Base-by-base conservation (phyloP, 1,140 invertebrate genomes). In the Zaprionus camerounensis region DNA sequence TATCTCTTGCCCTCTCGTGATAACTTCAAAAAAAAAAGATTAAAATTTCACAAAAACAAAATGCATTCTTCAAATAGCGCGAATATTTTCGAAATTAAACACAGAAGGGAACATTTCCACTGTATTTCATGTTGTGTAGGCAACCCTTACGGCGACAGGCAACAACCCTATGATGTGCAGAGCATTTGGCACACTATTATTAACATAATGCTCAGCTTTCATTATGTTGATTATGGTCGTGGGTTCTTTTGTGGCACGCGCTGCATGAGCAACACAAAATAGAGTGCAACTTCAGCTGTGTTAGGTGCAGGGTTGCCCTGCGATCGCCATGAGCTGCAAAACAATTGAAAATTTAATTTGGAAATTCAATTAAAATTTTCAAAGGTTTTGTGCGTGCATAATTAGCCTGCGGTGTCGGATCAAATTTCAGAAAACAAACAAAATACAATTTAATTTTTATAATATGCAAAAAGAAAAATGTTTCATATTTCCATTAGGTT, bases 141-240 rank as follows among this genome's bases (percentile, higher is more conserved):
- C 66, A 80, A 85, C 82, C 82, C 82, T 79, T 75, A 58, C 51
- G 15, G 41, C 22, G 34, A 15, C 53, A 51, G 20, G 46, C 9
- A 51, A 24, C 77, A 61, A 80, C 69, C 68, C 77, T 72, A 57
- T 59, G 17, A 34, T 0, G 31, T 3, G 31, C 31, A 34, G 31
- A 34, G 65, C 81, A 88, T 77, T 83, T 87, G 84, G 78, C 81
- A 78, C 84, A 88, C 84, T 87, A 87, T 88, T 88, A 87, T 88
- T 70, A 84, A 67, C 65, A 86, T 87, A 83, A 88, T 83, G 81
- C 81, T 74, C 85, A 76, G 57, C 69, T 73, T 81, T 72, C 73
- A 84, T 80, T 83, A 80, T 78, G 67, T 41, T 74, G 81, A 83
- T 83, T 80, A 73, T 55, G 53, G 24, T 71, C 28, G 28, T 31